phyloP scores from a whole-genome alignment of 2,113 vertebrate genomes.

The Myocastor coypus region DNA sequence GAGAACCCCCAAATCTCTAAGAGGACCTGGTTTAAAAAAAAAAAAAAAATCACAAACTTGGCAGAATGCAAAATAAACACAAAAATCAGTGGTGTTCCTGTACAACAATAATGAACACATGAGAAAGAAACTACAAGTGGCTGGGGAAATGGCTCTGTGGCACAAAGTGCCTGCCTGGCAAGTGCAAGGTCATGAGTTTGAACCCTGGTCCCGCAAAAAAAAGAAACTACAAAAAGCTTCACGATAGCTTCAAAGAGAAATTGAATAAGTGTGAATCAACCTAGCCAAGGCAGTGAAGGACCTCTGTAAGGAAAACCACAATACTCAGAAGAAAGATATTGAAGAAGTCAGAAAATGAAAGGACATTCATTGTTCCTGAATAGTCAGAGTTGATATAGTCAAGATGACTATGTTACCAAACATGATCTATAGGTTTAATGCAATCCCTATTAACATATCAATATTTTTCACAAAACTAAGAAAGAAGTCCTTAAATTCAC shows the following conservation, averaged over 20 bases:
- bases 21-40: background rate
- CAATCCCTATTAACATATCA: background rate
- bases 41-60: background rate
- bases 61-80: background rate
- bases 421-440: background rate
- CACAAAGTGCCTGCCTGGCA: too few relatives aligned
- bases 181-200: too few relatives aligned
- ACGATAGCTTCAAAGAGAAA: background rate
- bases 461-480: background rate
- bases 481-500: background rate
- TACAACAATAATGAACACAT: background rate
- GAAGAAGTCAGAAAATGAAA: background rate
- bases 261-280: background rate
- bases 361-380: background rate
- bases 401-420: background rate
- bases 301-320: background rate
- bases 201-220: too few relatives aligned
- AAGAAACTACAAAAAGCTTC: background rate
- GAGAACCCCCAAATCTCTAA: background rate
- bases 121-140: too few relatives aligned
- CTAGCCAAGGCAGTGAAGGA: background rate
- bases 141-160: too few relatives aligned
- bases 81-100: background rate
- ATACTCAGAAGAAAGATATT: background rate
- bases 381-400: background rate